phyloP scores from a whole-genome alignment of 2,113 vertebrate genomes.

The Paramormyrops kingsleyae region DNA sequence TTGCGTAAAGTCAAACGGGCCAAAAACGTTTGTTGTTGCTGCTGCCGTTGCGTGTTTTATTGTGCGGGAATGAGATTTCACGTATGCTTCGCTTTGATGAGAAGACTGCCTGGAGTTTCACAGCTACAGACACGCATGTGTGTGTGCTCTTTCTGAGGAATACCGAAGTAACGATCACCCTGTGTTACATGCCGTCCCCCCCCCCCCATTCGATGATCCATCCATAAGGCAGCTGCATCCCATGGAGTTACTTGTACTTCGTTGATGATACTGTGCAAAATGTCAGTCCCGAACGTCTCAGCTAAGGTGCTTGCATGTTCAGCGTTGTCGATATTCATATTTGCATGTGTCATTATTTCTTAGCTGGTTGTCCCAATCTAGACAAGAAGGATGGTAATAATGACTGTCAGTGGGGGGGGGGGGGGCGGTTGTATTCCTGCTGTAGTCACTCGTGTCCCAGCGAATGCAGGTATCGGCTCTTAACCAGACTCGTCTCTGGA shows the following conservation, averaged over 20 bases:
- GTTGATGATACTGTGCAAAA: background rate
- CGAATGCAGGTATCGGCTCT: background rate
- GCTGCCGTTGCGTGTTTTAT: slow-evolving; percentile 33
- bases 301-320: background rate
- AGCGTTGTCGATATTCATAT: background rate
- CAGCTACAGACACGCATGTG: background rate
- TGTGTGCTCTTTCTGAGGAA: background rate
- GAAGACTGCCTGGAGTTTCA: slow-evolving; percentile 27
- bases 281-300: background rate
- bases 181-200: background rate
- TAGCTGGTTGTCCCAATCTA: background rate
- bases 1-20: slow-evolving; percentile 34
- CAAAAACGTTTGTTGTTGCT: slow-evolving; percentile 26
- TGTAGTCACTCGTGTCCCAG: background rate
- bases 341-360: background rate
- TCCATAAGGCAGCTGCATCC: background rate
- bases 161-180: background rate
- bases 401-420: background rate
- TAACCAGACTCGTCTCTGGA: background rate
- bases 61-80: slow-evolving; percentile 35
- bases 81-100: slow-evolving; percentile 36
- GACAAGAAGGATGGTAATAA: background rate
- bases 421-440: background rate
- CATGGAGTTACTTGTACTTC: background rate
- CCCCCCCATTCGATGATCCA: background rate